Evolutionary conservation across 2,113 vertebrate species (phyloP).

Genomic region (Cardinalis cardinalis): DNA sequence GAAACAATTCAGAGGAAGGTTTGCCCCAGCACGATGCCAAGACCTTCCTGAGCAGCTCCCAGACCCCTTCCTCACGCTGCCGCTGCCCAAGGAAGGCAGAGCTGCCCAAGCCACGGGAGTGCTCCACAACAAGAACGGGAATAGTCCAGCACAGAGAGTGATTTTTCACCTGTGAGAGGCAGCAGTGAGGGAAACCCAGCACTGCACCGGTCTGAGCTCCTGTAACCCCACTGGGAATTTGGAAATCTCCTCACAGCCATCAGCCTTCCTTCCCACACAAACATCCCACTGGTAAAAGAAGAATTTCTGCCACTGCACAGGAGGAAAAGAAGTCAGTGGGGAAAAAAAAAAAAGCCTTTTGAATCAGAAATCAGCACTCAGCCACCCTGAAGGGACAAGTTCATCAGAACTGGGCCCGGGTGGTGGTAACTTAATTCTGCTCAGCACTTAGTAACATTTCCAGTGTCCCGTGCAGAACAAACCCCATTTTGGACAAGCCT

Average conservation of each 20-base stretch:
- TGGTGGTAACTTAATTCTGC: background rate
- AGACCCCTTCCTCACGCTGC: background rate
- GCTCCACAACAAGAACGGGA: background rate
- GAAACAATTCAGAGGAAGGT: background rate
- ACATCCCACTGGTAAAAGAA: background rate
- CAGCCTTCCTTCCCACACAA: background rate
- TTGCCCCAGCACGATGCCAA: fast-evolving
- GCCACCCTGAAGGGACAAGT: background rate
- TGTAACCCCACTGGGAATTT: background rate
- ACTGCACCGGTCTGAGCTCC: background rate
- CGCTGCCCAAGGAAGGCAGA: background rate
- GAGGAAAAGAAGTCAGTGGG: background rate
- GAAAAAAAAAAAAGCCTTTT: background rate
- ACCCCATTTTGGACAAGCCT: background rate
- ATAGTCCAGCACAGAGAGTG: background rate
- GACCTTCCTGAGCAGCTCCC: background rate
- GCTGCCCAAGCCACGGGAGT: background rate
- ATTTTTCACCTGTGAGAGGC: background rate
- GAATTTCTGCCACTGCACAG: background rate
- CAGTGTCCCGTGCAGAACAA: constrained; percentile 6
- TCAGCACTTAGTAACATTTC: background rate
- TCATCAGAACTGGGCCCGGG: constrained; percentile 2
- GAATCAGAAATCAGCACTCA: background rate
- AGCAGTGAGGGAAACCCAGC: background rate
- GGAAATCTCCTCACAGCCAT: background rate